Evolutionary conservation across 1,140 invertebrate genomes (phyloP).

Genomic region (Caenorhabditis brenneri): DNA sequence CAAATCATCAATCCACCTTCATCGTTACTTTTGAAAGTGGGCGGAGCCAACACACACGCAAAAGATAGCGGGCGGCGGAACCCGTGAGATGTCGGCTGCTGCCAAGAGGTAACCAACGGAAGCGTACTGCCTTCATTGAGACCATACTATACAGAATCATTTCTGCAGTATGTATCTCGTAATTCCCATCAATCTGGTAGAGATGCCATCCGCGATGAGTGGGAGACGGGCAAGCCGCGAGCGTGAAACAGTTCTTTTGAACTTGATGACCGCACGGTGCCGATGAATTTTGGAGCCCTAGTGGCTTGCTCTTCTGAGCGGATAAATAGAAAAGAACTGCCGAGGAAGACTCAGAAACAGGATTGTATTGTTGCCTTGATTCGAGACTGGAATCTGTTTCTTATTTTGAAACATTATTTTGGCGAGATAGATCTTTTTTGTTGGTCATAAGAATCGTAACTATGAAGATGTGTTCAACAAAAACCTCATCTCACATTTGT

Average conservation of each 20-base stretch:
- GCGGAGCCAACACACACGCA: neutral
- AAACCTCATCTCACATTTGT: no score
- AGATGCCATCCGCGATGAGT: slow-evolving; percentile 41
- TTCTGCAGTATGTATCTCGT: slow-evolving; percentile 46
- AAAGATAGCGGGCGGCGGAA: neutral
- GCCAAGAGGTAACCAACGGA: no score
- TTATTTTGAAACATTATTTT: no score
- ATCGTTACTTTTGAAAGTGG: no score
- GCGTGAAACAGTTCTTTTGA: slow-evolving; percentile 33
- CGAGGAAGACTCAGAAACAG: no score
- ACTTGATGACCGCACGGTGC: slow-evolving; percentile 41
- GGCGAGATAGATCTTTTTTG: no score
- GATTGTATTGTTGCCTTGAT: no score
- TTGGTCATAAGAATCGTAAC: no score
- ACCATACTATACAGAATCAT: slow-evolving; percentile 48
- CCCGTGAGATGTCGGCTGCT: neutral
- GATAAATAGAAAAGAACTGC: neutral
- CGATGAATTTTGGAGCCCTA: slow-evolving; percentile 31
- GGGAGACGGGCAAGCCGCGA: slow-evolving; percentile 35
- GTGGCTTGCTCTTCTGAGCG: slow-evolving; percentile 43
- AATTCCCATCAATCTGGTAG: slow-evolving; percentile 24
- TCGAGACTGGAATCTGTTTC: no score
- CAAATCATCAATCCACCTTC: no score
- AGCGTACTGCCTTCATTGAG: neutral
- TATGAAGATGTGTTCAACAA: no score